Percentiles rank a stretch among this genome's conserved stretches.
phyloP scores from a whole-genome alignment of 2,113 vertebrate species.

The Antechinus flavipes region DNA sequence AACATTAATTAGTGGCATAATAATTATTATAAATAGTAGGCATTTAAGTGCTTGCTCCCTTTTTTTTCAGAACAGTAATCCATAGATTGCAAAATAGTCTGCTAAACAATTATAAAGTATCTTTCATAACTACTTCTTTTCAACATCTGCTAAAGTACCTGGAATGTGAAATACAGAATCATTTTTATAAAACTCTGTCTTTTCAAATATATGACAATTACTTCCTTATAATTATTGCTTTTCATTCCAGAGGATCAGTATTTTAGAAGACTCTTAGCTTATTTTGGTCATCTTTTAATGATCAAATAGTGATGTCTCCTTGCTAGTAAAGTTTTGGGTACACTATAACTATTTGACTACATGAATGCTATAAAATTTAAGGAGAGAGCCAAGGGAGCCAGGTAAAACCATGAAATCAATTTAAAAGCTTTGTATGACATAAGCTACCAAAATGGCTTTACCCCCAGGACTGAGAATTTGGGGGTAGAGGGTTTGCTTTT shows the following conservation, averaged over 20 bases:
- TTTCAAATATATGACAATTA: conserved; percentile 78
- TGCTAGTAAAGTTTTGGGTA: conserved; percentile 13
- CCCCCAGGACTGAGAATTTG: conserved; percentile 37
- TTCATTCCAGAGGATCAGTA: conserved; percentile 59
- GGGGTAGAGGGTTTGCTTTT: conserved; percentile 20
- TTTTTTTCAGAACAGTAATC: conserved; percentile 72
- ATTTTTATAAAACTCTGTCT: conserved; percentile 70
- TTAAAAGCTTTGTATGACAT: conserved; percentile 24
- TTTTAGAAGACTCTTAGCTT: conserved; percentile 50
- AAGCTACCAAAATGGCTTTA: neutral
- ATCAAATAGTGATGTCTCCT: neutral
- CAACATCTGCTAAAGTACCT: conserved; percentile 76
- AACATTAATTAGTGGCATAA: neutral
- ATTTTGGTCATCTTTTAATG: conserved; percentile 36
- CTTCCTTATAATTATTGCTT: conserved; percentile 73
- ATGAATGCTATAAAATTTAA: conserved; percentile 25
- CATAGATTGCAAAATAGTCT: conserved; percentile 76
- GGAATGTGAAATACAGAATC: conserved; percentile 66
- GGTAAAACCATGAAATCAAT: conserved; percentile 7
- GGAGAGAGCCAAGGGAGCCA: neutral
- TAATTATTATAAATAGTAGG: neutral
- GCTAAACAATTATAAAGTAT: conserved; percentile 75
- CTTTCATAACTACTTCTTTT: conserved; percentile 75
- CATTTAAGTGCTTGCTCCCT: neutral
- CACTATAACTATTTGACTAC: conserved; percentile 15